Base-by-base conservation (phyloP, 1,140 invertebrate genomes). In the Aradophagus sp. region DNA sequence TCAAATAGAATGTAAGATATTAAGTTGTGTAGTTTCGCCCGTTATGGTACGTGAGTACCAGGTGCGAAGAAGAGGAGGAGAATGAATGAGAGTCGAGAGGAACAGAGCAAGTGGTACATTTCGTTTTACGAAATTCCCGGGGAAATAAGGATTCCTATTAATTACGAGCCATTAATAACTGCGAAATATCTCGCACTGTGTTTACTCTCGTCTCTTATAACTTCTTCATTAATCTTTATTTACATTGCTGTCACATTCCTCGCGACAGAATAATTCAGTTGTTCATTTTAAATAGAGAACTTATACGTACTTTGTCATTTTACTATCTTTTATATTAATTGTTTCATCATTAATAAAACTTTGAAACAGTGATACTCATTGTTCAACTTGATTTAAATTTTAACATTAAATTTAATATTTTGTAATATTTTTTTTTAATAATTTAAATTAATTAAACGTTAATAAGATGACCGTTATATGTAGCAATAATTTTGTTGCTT, bases 161-260 rank as follows among this genome's bases (percentile, higher is more conserved):
- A 69, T 69, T 69, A 69, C 66, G 58, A 23, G 42, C 31, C 56
- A 69, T 69, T 69, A 69, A 62, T 69, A 56, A 44, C 48, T 48
- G 27, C 65, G 65, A 68, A 59, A 53, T 68, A 50, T 59, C 48
- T 68, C 35, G 58, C 66, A 69, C 58, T 55, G 66, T 52, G 38
- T 62, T 69, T 62, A 50, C 58, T 69, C 58, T 69, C 42, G 50
- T 47, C 58, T 70, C 58, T 70, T 62, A 62, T 48, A 62, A 70
- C 42, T 70, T 70, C 66, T 56, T 62, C 66, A 62, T 69, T 69
- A 56, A 69, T 69, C 66, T 61, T 62, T 62, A 62, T 62, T 52
- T 56, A 62, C 50, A 62, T 48, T 42, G 42, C 66, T 50, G 50
- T 58, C 58, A 56, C 62, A 56, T 56, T 56, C 50, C 50, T 26